These are phyloP conservation scores for Synergus itoensis DNA, from an alignment of 2,888 invertebrate species.

Conservation along the genomic window DNA sequence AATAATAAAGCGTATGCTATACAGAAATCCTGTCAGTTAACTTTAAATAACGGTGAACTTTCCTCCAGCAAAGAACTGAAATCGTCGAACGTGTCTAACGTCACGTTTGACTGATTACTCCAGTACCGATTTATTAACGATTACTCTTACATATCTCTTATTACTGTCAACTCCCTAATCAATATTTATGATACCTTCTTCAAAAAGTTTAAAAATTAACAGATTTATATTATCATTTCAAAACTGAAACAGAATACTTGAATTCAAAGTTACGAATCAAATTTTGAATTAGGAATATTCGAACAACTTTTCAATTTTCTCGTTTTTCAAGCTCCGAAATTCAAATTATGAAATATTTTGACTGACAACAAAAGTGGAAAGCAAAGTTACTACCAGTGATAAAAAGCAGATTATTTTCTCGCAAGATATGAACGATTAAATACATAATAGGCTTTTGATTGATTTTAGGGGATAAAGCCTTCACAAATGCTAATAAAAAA, in stretches of 20 bases:
- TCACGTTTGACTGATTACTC: conserved; percentile 33
- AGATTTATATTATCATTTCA: not conserved
- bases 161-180: conserved; percentile 28
- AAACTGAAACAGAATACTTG: not conserved
- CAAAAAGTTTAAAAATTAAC: conserved; percentile 23
- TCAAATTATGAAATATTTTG: too few species aligned
- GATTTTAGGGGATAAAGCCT: not conserved
- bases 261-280: not conserved
- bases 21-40: conserved; percentile 21
- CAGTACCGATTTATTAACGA: conserved; percentile 14
- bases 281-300: not conserved
- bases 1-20: conserved; percentile 29
- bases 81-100: conserved; percentile 32
- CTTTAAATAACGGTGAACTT: conserved; percentile 34
- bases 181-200: conserved; percentile 9
- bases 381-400: not conserved
- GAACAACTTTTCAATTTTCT: too few species aligned
- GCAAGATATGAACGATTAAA: too few species aligned
- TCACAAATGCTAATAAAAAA: not conserved
- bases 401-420: too few species aligned
- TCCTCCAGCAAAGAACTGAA: conserved; percentile 30
- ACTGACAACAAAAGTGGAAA: not conserved
- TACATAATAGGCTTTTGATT: not conserved
- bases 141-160: conserved; percentile 23
- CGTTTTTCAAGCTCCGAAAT: too few species aligned